Evolutionary conservation across 2,888 invertebrate genomes (phyloP).

Genomic region (Euproctis similis): DNA sequence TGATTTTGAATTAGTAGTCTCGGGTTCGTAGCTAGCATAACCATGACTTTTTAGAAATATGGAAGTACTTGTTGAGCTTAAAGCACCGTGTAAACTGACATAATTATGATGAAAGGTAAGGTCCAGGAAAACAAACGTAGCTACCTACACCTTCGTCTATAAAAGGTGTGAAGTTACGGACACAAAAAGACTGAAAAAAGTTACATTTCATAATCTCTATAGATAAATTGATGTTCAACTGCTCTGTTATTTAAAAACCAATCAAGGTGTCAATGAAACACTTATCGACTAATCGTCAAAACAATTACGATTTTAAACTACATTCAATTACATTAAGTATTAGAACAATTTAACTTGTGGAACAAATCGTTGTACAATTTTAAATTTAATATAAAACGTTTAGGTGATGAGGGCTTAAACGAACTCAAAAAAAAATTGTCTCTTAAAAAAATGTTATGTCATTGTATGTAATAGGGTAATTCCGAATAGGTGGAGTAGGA

Average conservation of each 20-base stretch:
- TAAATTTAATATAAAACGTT: slow-evolving; percentile 58
- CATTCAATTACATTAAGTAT: slow-evolving; percentile 34
- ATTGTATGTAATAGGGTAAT: slow-evolving; percentile 69
- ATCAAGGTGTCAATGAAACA: slow-evolving; percentile 22
- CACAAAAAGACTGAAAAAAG: no score
- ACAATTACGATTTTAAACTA: slow-evolving; percentile 17
- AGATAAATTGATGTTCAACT: slow-evolving; percentile 14
- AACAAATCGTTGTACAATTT: slow-evolving; percentile 54
- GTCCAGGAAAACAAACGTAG: no score
- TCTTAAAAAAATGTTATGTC: slow-evolving; percentile 61
- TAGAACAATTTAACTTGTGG: slow-evolving; percentile 36
- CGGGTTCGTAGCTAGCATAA: no score
- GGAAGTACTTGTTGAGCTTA: no score
- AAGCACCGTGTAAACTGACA: no score
- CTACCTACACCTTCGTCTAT: no score
- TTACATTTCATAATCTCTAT: no score
- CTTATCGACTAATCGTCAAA: slow-evolving; percentile 17
- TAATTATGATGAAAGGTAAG: no score
- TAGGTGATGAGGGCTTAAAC: slow-evolving; percentile 63
- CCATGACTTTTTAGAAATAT: no score
- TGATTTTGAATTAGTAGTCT: no score
- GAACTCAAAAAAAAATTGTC: slow-evolving; percentile 48
- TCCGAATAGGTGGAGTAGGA: slow-evolving; percentile 46
- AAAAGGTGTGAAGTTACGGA: no score
- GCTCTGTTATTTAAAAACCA: slow-evolving; percentile 18